Base-by-base conservation (phyloP, 2,113 vertebrate species). In the Lasiurus cinereus region DNA sequence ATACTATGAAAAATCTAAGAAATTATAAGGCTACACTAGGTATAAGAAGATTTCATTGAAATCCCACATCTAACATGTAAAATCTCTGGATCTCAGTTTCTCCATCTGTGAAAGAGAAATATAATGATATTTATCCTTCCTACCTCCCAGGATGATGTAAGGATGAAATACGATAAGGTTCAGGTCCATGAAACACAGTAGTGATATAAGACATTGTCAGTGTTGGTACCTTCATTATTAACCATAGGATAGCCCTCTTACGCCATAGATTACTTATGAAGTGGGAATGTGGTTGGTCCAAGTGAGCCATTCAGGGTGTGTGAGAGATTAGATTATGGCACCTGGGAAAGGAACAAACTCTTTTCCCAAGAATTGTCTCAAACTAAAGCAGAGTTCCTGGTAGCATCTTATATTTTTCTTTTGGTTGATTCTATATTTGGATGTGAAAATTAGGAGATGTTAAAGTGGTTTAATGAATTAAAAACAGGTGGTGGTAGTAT, bases 31-130 rank as follows among this genome's bases (percentile, higher is more conserved):
- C 27, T 88, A 21, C 19, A 52, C 1, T 11, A 5, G 4, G 8
- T 52, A 8, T 59, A 77, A 43, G 52, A 72, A 48, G 48, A 78
- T 31, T 86, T 83, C n/a, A 56, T 66, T 94, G 91, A 91, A 80
- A 94, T 77, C 22, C 64, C 59, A 50, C 9, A 18, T 64, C 22
- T 79, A 70, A 78, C 10, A 36, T 62, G 36, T 48, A 72, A 46
- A 33, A 36, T 13, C 12, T 94, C 48, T 52, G 64, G 36, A 62
- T 10, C 36, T 93, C 10, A 29, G 5, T 79, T 52, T 93, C 15
- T 83, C 31, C 11, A 50, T 83, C 56, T 74, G 33, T 56, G 54
- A 69, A 95, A 52, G 72, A 48, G 6, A 11, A 1, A 50, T 89
- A 56, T 50, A 27, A 27, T 56, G 21, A 13, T 22, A 95, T 39